Evolutionary conservation across 2,113 vertebrate species (phyloP), one percentile per base, ranked within the genome.

Genomic region (Coturnix japonica): DNA sequence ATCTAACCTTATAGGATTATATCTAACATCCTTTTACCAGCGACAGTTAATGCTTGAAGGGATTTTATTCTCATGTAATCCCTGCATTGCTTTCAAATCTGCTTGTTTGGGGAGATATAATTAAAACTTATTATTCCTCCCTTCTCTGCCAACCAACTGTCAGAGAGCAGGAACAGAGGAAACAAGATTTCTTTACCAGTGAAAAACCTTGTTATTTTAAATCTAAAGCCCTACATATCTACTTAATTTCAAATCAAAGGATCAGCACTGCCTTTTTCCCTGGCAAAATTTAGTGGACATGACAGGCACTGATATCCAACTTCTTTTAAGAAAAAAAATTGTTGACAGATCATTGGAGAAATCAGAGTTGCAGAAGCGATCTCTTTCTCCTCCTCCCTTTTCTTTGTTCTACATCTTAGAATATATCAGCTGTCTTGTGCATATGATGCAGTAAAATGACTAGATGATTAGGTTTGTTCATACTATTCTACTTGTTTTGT

Each of bases 61-160:
- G 96, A 97, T 94, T 93, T 60, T 91, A 94, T 94, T 95, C 88
- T 96, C 87, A 76, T 94, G 83, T 97, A 97, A 97, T 96, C 96
- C 90, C 69, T 91, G 87, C 95, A 96, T 88, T 97, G 94, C 89
- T 97, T 97, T 97, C 95, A 97, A 96, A 96, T 97, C 90, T 97
- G 75, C 95, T 96, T 90, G 89, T 95, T 97, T 97, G 95, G 87
- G 93, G 96, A 97, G 94, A 94, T 96, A 96, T 96, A 97, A 97
- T 98, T 97, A 97, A 97, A 97, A 96, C 85, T 92, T 97, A 95
- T 97, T 97, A 96, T 98, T 96, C 94, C 92, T 80, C 75, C 43
- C 96, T 94, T 94, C 95, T 96, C 94, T 97, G 96, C 96, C 96
- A 97, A 95, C 91, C 72, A 96, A 93, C 94, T 97, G 94, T 97